A percentile compares a stretch with the other conserved stretches of the same genome.
Evolutionary conservation across 2,113 vertebrate species (phyloP).

Genomic region (Oryzias celebensis): DNA sequence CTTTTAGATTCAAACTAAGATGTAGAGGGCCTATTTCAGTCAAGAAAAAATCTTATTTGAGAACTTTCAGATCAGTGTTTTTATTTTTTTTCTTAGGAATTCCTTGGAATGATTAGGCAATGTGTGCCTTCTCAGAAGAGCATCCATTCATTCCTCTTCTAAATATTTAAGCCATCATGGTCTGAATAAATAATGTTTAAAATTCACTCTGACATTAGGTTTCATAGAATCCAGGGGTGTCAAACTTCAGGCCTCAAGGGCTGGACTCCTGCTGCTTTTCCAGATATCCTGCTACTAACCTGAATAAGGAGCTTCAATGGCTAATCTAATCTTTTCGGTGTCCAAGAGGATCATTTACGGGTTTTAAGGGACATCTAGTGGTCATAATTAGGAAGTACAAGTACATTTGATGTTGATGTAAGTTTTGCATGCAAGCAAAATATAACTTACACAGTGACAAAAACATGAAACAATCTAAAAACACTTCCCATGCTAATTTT

Average conservation of each 20-base stretch:
- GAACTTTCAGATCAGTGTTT: neutral
- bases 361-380: constrained; percentile 49
- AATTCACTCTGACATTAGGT: neutral
- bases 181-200: neutral
- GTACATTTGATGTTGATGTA: too few relatives aligned
- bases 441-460: too few relatives aligned
- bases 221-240: neutral
- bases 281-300: too few relatives aligned
- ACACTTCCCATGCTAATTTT: too few relatives aligned
- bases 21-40: too few relatives aligned
- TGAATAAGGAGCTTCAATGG: too few relatives aligned
- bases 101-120: neutral
- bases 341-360: neutral
- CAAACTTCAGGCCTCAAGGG: too few relatives aligned
- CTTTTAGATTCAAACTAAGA: too few relatives aligned
- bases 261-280: too few relatives aligned
- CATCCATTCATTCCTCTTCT: neutral
- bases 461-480: too few relatives aligned
- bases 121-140: neutral
- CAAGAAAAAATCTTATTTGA: neutral
- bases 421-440: too few relatives aligned
- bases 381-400: constrained; percentile 7
- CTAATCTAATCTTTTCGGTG: neutral
- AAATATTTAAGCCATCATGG: neutral
- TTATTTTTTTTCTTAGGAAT: neutral